phyloP scores from a whole-genome alignment of 2,888 invertebrate species.

The Ypsolopha sequella region DNA sequence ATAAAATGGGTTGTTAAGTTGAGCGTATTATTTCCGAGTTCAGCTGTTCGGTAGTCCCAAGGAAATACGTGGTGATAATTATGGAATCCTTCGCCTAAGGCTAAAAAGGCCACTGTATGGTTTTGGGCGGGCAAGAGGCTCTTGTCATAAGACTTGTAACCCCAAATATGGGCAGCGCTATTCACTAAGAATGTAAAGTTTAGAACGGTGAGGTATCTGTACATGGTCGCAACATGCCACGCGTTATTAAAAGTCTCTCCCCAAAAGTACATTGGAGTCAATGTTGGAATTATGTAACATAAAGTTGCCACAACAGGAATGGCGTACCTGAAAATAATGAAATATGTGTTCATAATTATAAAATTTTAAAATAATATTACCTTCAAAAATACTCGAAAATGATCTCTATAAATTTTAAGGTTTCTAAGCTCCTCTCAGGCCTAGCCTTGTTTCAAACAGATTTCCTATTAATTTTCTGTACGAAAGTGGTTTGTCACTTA shows the following conservation, averaged over 20 bases:
- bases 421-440: too few relatives aligned
- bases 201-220: constrained; percentile 68
- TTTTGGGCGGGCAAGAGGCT: constrained; percentile 26
- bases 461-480: too few relatives aligned
- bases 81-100: constrained; percentile 38
- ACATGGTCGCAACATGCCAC: constrained; percentile 44
- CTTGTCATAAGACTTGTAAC: constrained; percentile 53
- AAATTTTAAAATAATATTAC: too few relatives aligned
- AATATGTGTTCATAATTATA: too few relatives aligned
- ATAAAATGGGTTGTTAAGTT: constrained; percentile 32
- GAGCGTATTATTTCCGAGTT: constrained; percentile 30
- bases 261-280: constrained; percentile 72
- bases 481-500: too few relatives aligned
- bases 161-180: constrained; percentile 72
- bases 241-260: constrained; percentile 57
- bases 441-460: too few relatives aligned
- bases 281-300: constrained; percentile 65
- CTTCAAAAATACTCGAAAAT: too few relatives aligned
- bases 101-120: constrained; percentile 14
- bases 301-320: constrained; percentile 68
- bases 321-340: constrained; percentile 65
- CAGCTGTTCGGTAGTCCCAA: constrained; percentile 37
- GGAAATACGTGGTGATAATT: constrained; percentile 40
- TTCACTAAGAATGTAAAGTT: constrained; percentile 77
- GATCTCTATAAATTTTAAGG: too few relatives aligned